Conservation (phyloP, 2,888 invertebrate genomes). For the Tachina fera region DNA sequence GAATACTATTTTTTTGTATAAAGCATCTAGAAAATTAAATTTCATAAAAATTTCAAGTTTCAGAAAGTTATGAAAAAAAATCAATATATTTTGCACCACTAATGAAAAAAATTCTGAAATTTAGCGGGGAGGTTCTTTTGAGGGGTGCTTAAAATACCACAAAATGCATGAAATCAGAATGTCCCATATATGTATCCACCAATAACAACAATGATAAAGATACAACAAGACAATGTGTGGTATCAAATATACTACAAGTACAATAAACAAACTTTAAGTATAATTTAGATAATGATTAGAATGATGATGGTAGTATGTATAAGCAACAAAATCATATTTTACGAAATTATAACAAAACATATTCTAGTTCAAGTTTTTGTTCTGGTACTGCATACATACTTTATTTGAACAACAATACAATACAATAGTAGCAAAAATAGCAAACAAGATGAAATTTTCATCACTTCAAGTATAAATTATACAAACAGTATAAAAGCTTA, state of each 20-base stretch:
- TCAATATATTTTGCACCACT: too few relatives aligned
- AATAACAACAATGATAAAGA: conserved; percentile 10
- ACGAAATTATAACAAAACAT: conserved; percentile 36
- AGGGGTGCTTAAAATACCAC: too few relatives aligned
- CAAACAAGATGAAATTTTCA: conserved; percentile 51
- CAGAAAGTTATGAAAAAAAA: too few relatives aligned
- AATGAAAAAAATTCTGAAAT: too few relatives aligned
- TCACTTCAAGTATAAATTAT: conserved; percentile 62
- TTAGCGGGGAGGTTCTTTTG: too few relatives aligned
- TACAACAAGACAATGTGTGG: not conserved
- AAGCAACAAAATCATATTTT: conserved; percentile 56
- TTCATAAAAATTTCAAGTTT: too few relatives aligned
- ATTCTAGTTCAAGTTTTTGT: conserved; percentile 52
- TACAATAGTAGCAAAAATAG: conserved; percentile 29
- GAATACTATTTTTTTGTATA: too few relatives aligned
- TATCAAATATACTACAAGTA: not conserved
- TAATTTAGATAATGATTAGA: conserved; percentile 16
- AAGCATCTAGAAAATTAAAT: too few relatives aligned
- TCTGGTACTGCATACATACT: conserved; percentile 27
- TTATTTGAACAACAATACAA: conserved; percentile 42
- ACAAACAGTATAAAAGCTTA: conserved; percentile 54
- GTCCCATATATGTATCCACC: too few relatives aligned
- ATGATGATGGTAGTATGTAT: conserved; percentile 11
- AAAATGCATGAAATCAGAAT: too few relatives aligned
- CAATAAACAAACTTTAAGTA: conserved; percentile 5